Conservation (phyloP, 92 coral and sea anemone species). For the Hydrozoanthus gracilis region DNA sequence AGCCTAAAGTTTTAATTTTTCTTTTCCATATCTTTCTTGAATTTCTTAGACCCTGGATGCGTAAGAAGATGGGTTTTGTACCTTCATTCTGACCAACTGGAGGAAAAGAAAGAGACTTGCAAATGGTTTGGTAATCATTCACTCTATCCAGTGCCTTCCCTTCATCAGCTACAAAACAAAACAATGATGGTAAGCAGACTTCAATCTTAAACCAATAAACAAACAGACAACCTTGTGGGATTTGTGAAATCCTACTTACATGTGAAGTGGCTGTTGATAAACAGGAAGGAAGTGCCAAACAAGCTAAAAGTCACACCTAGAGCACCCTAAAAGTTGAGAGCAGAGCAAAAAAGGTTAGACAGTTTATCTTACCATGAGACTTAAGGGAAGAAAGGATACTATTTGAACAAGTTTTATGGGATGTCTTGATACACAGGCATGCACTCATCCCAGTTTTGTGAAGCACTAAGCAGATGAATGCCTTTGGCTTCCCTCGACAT, state of each 20-base stretch:
- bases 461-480: too few species aligned
- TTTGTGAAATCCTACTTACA: conserved; percentile 69
- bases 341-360: background rate
- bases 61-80: background rate
- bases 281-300: conserved; percentile 97
- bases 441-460: too few species aligned
- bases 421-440: too few species aligned
- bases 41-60: too few species aligned
- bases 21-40: too few species aligned
- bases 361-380: background rate
- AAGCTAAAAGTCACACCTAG: conserved; percentile 89
- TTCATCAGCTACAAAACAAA: conserved; percentile 80
- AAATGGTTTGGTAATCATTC: conserved; percentile 86
- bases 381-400: background rate
- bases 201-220: background rate
- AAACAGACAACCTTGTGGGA: too few species aligned
- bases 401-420: too few species aligned
- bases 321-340: conserved; percentile 80
- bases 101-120: conserved; percentile 85
- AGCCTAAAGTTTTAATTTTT: too few species aligned
- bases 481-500: too few species aligned
- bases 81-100: conserved; percentile 56
- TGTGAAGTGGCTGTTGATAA: conserved; percentile 92
- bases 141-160: conserved; percentile 91
- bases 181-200: background rate